These are phyloP conservation scores for Magallana gigas DNA, from an alignment of 1,140 invertebrate species.

Conservation along the genomic window DNA sequence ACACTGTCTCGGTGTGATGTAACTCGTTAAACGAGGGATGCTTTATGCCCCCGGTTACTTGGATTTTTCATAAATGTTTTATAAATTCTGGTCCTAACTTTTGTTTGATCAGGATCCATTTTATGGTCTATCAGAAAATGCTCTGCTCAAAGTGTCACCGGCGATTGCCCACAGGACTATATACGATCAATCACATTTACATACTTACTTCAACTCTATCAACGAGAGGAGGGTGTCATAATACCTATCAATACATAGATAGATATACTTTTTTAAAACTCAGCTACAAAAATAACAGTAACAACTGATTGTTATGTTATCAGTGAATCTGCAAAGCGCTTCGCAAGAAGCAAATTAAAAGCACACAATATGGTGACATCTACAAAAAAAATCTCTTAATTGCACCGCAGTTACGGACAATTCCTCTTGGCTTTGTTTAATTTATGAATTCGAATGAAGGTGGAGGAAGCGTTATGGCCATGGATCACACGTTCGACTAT, in stretches of 20 bases:
- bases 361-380: slow-evolving; percentile 2
- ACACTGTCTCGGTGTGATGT: slow-evolving; percentile 32
- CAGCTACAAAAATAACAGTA: neutral
- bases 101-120: slow-evolving; percentile 32
- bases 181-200: slow-evolving; percentile 13
- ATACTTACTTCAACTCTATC: slow-evolving; percentile 34
- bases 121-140: slow-evolving; percentile 36
- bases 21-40: slow-evolving; percentile 30
- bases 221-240: slow-evolving; percentile 8
- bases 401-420: neutral
- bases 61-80: slow-evolving; percentile 37
- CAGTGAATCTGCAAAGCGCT: slow-evolving; percentile 7
- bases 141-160: slow-evolving; percentile 32
- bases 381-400: neutral
- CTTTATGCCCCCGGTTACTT: slow-evolving; percentile 28
- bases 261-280: neutral
- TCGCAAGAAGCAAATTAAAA: slow-evolving; percentile 15
- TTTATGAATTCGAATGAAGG: slow-evolving; percentile 34
- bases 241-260: slow-evolving; percentile 21
- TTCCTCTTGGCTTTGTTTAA: slow-evolving; percentile 34
- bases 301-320: slow-evolving; percentile 7
- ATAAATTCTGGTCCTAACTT: slow-evolving; percentile 29
- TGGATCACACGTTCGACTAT: slow-evolving; percentile 35
- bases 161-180: slow-evolving; percentile 28
- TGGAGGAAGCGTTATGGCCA: slow-evolving; percentile 14